These are phyloP conservation scores for Oreocharis arfaki DNA, from an alignment of 2,113 vertebrate species.

Conservation along the genomic window DNA sequence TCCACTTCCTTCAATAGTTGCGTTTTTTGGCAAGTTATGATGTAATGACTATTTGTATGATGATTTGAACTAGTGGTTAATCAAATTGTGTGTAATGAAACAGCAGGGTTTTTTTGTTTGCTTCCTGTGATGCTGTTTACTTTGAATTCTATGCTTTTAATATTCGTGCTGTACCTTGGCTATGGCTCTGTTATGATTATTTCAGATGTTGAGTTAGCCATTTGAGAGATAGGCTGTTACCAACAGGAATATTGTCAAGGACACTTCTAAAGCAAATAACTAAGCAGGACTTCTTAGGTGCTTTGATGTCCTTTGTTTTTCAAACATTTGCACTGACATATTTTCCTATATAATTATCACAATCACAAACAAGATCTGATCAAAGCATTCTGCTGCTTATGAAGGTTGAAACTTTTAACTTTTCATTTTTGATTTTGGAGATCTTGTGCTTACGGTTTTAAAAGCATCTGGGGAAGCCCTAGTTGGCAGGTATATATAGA, in stretches of 20 bases:
- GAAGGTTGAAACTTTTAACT: slow-evolving; percentile 29
- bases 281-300: slow-evolving; percentile 18
- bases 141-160: slow-evolving; percentile 21
- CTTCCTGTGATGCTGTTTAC: neutral
- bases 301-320: slow-evolving; percentile 61
- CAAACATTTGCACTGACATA: slow-evolving; percentile 44
- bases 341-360: slow-evolving; percentile 56
- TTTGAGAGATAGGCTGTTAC: slow-evolving; percentile 15
- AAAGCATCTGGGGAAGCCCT: neutral
- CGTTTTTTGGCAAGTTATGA: neutral
- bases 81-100: neutral
- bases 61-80: neutral
- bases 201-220: slow-evolving; percentile 23
- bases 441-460: neutral
- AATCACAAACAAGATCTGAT: slow-evolving; percentile 33
- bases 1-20: neutral
- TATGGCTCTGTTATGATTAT: slow-evolving; percentile 14
- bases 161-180: neutral
- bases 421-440: neutral
- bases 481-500: neutral
- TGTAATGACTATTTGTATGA: neutral
- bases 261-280: slow-evolving; percentile 25
- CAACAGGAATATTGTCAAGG: slow-evolving; percentile 9
- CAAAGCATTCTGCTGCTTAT: slow-evolving; percentile 22
- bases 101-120: neutral